These are phyloP conservation scores for Campoletis sonorensis DNA, from an alignment of 1,140 invertebrate species.

Conservation along the genomic window DNA sequence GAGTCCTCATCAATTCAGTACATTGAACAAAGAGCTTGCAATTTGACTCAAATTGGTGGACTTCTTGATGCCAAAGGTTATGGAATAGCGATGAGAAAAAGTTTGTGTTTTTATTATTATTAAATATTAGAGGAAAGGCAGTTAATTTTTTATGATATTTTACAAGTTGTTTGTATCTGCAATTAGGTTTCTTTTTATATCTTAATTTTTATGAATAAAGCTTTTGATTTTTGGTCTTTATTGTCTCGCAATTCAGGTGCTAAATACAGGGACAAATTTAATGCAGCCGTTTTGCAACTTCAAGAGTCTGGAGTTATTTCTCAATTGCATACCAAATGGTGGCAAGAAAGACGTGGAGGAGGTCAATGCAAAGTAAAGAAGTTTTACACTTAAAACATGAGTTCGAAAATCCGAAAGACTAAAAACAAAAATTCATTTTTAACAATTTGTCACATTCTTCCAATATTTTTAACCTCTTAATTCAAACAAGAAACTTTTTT, in stretches of 20 bases:
- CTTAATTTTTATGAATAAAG: neutral
- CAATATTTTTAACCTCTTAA: neutral
- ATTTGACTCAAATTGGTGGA: constrained; percentile 87
- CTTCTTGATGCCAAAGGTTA: constrained; percentile 91
- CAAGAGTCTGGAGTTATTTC: constrained; percentile 88
- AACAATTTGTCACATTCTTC: neutral
- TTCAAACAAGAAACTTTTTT: neutral
- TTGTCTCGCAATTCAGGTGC: constrained; percentile 79
- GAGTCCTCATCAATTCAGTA: constrained; percentile 93
- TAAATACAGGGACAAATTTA: constrained; percentile 84
- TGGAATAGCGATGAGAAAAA: constrained; percentile 90
- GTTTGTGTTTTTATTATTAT: constrained; percentile 75
- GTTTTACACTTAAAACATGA: neutral
- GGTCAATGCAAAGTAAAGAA: constrained; percentile 83
- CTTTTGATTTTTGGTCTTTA: neutral
- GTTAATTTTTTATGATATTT: no score
- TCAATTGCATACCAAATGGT: constrained; percentile 92
- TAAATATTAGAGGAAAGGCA: no score
- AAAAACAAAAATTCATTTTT: neutral
- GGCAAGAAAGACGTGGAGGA: constrained; percentile 87
- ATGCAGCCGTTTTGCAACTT: constrained; percentile 81
- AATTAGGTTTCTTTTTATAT: no score
- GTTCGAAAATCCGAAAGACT: neutral
- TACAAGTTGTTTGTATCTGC: no score
- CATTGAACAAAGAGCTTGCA: constrained; percentile 87